phyloP scores from a whole-genome alignment of 2,888 invertebrate species.

The Lamellibrachia columna region DNA sequence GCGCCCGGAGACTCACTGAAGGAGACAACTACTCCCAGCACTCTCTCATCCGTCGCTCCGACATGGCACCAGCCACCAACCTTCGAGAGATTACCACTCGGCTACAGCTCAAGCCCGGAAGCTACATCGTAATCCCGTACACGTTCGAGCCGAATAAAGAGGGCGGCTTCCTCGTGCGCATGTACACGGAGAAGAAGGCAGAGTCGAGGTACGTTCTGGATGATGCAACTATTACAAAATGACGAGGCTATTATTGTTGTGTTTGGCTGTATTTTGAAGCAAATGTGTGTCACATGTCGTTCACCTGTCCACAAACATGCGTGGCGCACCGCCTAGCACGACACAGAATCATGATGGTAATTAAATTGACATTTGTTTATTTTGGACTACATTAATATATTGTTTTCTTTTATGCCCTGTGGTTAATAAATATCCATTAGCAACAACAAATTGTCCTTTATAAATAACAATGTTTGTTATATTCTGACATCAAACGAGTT shows the following conservation, averaged over 20 bases:
- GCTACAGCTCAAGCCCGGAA: conserved; percentile 74
- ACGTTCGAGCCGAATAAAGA: conserved; percentile 96
- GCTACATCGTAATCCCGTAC: conserved; percentile 94
- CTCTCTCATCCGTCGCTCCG: conserved; percentile 39
- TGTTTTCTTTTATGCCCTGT: too few relatives aligned
- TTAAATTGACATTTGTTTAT: too few relatives aligned
- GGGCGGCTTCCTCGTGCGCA: conserved; percentile 92
- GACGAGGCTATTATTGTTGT: background rate
- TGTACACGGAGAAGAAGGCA: conserved; percentile 83
- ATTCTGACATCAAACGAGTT: background rate
- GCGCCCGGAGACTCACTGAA: conserved; percentile 40
- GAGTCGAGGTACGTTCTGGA: conserved; percentile 26
- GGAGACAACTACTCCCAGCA: conserved; percentile 47
- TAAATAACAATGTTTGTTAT: background rate
- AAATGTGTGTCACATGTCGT: background rate
- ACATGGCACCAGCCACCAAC: conserved; percentile 27
- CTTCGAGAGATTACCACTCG: conserved; percentile 35
- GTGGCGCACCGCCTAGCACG: too few relatives aligned
- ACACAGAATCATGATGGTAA: too few relatives aligned
- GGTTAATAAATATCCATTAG: too few relatives aligned
- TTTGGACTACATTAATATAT: too few relatives aligned
- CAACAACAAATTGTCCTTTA: background rate
- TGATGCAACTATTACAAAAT: background rate
- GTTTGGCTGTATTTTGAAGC: background rate
- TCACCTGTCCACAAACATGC: too few relatives aligned